A percentile compares a stretch with the other conserved stretches of the same genome.
These are phyloP conservation scores for Genyomyrus donnyi DNA, from an alignment of 2,113 vertebrate genomes.

Conservation along the genomic window DNA sequence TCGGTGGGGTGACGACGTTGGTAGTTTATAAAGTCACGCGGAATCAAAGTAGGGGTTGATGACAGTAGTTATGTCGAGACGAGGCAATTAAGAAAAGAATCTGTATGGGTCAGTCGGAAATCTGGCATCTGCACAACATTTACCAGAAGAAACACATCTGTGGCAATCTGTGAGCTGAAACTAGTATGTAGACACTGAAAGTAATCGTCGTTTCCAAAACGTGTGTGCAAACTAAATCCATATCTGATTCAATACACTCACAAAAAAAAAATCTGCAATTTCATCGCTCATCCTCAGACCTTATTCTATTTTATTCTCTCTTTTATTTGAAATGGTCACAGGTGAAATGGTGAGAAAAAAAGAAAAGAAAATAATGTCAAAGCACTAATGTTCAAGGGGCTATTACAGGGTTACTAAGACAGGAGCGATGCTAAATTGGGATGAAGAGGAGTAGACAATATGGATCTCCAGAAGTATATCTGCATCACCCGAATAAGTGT, in stretches of 20 bases:
- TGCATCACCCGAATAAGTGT: background rate
- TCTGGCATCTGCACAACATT: background rate
- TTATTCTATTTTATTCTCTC: background rate
- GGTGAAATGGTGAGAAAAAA: background rate
- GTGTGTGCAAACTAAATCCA: background rate
- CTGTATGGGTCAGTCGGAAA: background rate
- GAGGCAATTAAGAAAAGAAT: background rate
- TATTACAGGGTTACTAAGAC: background rate
- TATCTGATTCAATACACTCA: background rate
- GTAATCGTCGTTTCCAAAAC: background rate
- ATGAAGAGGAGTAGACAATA: background rate
- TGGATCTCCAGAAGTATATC: conserved; percentile 2
- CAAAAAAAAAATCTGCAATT: background rate
- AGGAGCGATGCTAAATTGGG: background rate
- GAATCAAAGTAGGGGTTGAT: background rate
- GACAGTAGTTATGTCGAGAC: background rate
- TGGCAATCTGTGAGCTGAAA: background rate
- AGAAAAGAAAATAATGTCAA: background rate
- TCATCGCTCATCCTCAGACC: background rate
- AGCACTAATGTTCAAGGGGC: background rate
- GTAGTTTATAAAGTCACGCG: background rate
- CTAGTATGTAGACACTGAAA: background rate
- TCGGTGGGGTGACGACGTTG: background rate
- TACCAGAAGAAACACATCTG: background rate
- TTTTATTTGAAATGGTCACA: background rate